These are phyloP conservation scores for Pituophis catenifer DNA, from an alignment of 2,113 vertebrate genomes.

Conservation along the genomic window DNA sequence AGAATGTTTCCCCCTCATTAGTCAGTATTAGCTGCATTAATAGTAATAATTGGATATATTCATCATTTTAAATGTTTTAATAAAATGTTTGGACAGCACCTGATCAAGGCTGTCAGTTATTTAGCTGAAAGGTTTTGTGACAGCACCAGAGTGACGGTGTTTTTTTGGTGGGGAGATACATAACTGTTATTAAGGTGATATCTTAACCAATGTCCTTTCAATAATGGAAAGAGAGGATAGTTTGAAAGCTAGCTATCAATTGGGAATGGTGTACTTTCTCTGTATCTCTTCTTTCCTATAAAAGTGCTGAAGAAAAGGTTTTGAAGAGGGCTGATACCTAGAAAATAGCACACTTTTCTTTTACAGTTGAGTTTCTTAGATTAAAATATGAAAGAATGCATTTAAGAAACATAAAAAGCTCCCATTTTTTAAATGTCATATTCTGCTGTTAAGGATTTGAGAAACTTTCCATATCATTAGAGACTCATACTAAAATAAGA, in stretches of 20 bases:
- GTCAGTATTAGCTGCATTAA: conserved; percentile 88
- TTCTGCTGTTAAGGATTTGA: background rate
- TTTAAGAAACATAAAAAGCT: background rate
- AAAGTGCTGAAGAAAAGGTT: background rate
- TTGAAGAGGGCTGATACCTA: background rate
- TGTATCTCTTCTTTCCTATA: background rate
- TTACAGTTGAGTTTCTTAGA: background rate
- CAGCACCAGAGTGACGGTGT: conserved; percentile 70
- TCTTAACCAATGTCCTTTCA: conserved; percentile 55
- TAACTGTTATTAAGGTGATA: conserved; percentile 55
- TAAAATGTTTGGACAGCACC: conserved; percentile 87
- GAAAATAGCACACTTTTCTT: background rate
- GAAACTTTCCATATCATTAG: background rate
- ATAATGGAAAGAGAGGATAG: conserved; percentile 39
- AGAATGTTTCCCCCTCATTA: conserved; percentile 80
- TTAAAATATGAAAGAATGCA: background rate
- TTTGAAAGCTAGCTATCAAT: conserved; percentile 30
- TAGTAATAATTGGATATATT: conserved; percentile 89
- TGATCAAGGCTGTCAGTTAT: conserved; percentile 78
- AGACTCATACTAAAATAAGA: background rate
- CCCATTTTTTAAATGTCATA: background rate
- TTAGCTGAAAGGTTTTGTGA: conserved; percentile 72
- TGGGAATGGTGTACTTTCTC: background rate
- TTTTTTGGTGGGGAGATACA: conserved; percentile 72
- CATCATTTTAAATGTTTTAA: conserved; percentile 88